Evolutionary conservation across 2,888 invertebrate species (phyloP).

Genomic region (Criorhina ranunculi): DNA sequence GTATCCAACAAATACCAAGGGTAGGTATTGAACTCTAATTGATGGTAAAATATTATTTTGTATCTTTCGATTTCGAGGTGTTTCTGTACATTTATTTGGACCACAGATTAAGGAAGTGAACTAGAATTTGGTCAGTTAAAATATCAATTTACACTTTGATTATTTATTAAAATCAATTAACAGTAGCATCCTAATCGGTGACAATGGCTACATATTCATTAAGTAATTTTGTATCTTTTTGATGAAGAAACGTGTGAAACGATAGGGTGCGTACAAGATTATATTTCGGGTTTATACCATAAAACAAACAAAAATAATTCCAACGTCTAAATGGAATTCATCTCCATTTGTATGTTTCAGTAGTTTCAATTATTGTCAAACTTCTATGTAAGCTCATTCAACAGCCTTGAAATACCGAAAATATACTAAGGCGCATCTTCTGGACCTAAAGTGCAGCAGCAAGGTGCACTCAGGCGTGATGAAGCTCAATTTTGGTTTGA

Average conservation of each 20-base stretch:
- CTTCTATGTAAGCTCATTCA: too few species aligned
- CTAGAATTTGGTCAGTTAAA: not conserved
- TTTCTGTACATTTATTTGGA: not conserved
- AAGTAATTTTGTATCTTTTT: not conserved
- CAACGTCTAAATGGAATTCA: too few species aligned
- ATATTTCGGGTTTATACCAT: not conserved
- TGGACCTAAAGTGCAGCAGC: too few species aligned
- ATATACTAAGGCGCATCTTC: too few species aligned
- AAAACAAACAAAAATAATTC: too few species aligned
- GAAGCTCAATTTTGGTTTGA: too few species aligned
- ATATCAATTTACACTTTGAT: not conserved
- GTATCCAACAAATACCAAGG: not conserved
- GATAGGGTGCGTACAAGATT: not conserved
- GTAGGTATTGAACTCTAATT: slow-evolving; percentile 12
- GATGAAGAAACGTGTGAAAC: not conserved
- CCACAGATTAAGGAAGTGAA: not conserved
- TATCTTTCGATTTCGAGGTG: not conserved
- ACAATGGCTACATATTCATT: not conserved
- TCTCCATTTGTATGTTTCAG: too few species aligned
- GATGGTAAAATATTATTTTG: not conserved
- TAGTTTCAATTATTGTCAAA: too few species aligned
- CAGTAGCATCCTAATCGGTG: not conserved
- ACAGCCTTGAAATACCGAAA: too few species aligned
- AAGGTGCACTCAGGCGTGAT: too few species aligned
- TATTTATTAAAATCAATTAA: not conserved